Evolutionary conservation across 2,797 vertebrate genomes (phyloP).

Genomic region (Gymnothorax javanicus): DNA sequence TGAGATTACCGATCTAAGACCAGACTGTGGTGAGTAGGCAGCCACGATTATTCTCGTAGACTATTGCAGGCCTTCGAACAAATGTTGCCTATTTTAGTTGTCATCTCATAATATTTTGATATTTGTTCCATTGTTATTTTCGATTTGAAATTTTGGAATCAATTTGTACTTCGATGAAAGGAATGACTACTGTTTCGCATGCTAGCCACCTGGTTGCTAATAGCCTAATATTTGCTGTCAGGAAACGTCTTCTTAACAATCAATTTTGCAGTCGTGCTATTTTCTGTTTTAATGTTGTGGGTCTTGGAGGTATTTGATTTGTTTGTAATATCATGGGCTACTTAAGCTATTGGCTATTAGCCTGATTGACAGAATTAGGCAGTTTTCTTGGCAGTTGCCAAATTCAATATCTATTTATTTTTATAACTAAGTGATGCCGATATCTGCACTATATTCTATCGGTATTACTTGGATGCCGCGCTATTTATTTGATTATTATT

Average conservation of each 20-base stretch:
- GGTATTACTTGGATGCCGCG: background rate
- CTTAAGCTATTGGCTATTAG: too few species aligned
- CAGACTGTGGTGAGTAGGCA: conserved; percentile 71
- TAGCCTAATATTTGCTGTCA: background rate
- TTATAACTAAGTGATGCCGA: too few species aligned
- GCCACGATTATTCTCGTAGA: conserved; percentile 18
- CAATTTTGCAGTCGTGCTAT: background rate
- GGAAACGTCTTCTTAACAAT: background rate
- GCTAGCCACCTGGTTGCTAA: conserved; percentile 8
- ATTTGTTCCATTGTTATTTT: background rate
- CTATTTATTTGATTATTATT: background rate
- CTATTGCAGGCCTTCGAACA: background rate
- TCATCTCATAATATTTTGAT: background rate
- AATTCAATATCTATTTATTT: too few species aligned
- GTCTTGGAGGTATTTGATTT: background rate
- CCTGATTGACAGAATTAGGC: too few species aligned
- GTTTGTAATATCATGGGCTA: too few species aligned
- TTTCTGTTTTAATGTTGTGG: background rate
- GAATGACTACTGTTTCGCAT: background rate
- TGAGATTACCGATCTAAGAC: conserved; percentile 76
- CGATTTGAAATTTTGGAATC: background rate
- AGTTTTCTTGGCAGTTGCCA: too few species aligned
- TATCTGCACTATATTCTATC: too few species aligned
- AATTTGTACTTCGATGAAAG: background rate
- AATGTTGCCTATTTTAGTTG: background rate